These are phyloP conservation scores for Crotalus helleri DNA, from an alignment of 2,113 vertebrate species.

Conservation along the genomic window DNA sequence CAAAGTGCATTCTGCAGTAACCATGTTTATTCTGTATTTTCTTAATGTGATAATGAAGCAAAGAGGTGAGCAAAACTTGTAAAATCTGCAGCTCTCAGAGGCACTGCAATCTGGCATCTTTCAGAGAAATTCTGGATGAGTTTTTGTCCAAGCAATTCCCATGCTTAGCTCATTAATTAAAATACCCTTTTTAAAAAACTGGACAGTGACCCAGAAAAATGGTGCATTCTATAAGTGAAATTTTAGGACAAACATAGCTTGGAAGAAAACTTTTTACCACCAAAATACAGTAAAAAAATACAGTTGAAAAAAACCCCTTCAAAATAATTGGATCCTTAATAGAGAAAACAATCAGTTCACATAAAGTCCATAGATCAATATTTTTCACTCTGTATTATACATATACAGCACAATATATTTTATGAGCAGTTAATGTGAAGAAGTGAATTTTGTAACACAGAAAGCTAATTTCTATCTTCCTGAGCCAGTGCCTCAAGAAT, in stretches of 20 bases:
- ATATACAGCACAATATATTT: not conserved
- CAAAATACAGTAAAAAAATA: not conserved
- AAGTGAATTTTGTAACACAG: not conserved
- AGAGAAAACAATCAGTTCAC: not conserved
- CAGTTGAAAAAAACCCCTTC: not conserved
- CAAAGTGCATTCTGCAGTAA: not conserved
- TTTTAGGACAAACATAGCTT: not conserved
- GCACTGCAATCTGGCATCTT: not conserved
- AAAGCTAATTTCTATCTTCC: not conserved
- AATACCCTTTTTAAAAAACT: not conserved
- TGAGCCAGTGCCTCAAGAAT: not conserved
- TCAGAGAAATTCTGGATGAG: not conserved
- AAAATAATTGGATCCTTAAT: not conserved
- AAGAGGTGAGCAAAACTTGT: conserved; percentile 13
- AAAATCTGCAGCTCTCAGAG: not conserved
- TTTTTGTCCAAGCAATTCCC: not conserved
- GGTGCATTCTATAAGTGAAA: not conserved
- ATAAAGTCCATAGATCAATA: not conserved
- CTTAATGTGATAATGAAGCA: conserved; percentile 5
- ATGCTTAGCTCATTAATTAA: not conserved
- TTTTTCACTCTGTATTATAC: not conserved
- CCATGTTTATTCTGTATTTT: conserved; percentile 2
- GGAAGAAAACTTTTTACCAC: not conserved
- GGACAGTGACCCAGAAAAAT: not conserved
- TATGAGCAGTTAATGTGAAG: not conserved